Percentiles rank a stretch among this genome's conserved stretches.
Conservation (phyloP, 2,113 vertebrate species). For the Periophthalmodon schlosseri region DNA sequence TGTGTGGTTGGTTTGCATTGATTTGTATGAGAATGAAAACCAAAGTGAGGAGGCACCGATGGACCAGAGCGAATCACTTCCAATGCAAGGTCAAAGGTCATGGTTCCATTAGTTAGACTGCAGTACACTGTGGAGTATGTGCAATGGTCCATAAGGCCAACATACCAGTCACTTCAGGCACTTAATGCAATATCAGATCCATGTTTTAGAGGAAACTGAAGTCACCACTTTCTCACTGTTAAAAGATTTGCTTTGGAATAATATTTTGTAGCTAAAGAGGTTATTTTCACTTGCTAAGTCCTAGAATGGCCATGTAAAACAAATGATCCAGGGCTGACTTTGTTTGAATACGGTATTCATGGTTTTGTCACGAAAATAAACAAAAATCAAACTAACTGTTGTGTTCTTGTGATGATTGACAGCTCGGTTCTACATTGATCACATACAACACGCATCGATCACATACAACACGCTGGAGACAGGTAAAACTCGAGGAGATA, state of each 20-base stretch:
- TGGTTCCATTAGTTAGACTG: constrained; percentile 27
- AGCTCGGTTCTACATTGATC: background rate
- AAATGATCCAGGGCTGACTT: constrained; percentile 62
- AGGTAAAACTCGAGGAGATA: too few species aligned
- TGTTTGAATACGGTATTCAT: constrained; percentile 64
- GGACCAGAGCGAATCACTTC: constrained; percentile 37
- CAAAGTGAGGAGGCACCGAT: constrained; percentile 59
- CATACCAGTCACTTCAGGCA: constrained; percentile 21
- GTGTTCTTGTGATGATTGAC: background rate
- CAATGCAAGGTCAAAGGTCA: constrained; percentile 34
- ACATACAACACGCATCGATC: too few species aligned
- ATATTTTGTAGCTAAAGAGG: constrained; percentile 64
- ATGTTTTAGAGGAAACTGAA: constrained; percentile 28
- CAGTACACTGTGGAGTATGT: constrained; percentile 51
- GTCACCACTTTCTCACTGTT: constrained; percentile 38
- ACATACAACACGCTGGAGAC: too few species aligned
- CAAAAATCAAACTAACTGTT: constrained; percentile 30
- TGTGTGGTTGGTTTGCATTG: constrained; percentile 32
- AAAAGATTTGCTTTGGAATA: constrained; percentile 47
- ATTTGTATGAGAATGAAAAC: constrained; percentile 58
- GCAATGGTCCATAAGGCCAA: constrained; percentile 42
- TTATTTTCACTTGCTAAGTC: constrained; percentile 52
- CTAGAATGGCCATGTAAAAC: constrained; percentile 49
- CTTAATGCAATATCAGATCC: constrained; percentile 48
- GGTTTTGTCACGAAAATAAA: constrained; percentile 67